Percentiles rank a stretch among this genome's conserved stretches.
These are phyloP conservation scores for Psilopogon haemacephalus DNA, from an alignment of 2,113 vertebrate genomes.

Conservation along the genomic window DNA sequence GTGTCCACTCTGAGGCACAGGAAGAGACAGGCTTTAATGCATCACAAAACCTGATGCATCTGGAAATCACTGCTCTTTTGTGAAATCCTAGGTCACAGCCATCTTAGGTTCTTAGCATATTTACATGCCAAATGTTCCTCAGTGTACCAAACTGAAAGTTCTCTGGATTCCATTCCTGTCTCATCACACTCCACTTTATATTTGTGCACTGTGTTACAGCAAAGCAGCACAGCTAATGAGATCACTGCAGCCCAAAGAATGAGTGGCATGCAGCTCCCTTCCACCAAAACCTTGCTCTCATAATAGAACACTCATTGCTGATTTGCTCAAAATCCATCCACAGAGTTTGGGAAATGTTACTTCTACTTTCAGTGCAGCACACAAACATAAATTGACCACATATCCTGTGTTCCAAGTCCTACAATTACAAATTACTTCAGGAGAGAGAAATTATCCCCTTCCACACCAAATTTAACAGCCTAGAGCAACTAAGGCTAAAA, in stretches of 20 bases:
- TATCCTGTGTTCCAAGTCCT: background rate
- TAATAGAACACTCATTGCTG: background rate
- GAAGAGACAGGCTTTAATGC: background rate
- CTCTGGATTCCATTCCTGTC: background rate
- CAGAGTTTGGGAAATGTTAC: background rate
- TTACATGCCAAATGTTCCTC: background rate
- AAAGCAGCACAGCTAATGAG: background rate
- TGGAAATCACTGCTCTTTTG: background rate
- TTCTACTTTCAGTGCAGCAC: background rate
- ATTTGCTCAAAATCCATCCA: background rate
- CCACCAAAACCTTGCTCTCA: background rate
- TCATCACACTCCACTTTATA: background rate
- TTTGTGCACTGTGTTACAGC: background rate
- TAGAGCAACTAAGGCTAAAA: background rate
- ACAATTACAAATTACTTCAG: background rate
- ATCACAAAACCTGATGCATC: background rate
- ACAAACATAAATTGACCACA: background rate
- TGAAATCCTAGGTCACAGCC: background rate
- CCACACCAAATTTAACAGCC: background rate
- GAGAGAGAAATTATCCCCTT: background rate
- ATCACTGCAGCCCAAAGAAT: background rate
- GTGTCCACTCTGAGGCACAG: fast-evolving
- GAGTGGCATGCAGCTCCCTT: background rate
- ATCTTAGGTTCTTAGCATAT: background rate
- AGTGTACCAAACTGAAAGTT: background rate